Evolutionary conservation across 2,113 vertebrate species (phyloP).

Genomic region (Cacatua alba): DNA sequence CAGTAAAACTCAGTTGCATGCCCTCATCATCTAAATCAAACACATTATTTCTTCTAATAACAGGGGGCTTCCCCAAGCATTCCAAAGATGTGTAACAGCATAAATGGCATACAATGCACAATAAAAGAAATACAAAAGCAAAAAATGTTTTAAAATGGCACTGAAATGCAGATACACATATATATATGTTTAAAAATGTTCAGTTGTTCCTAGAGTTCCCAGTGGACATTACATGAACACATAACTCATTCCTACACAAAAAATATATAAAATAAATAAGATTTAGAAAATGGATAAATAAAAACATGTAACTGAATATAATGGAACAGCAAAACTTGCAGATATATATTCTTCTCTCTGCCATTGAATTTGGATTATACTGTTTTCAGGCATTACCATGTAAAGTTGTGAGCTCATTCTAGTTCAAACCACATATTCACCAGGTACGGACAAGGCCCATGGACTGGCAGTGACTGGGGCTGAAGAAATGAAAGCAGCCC

Average conservation of each 20-base stretch:
- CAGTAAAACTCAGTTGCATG: neutral
- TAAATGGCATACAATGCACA: neutral
- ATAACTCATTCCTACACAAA: neutral
- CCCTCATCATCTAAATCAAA: neutral
- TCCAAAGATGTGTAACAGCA: neutral
- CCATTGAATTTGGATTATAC: neutral
- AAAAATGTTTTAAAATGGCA: neutral
- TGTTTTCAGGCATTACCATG: neutral
- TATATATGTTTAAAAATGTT: neutral
- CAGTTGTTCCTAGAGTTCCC: neutral
- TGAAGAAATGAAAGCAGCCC: neutral
- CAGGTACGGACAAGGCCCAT: neutral
- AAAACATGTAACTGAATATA: neutral
- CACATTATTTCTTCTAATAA: neutral
- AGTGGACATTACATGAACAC: neutral
- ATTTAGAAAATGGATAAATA: neutral
- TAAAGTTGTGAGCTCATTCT: neutral
- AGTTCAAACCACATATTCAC: neutral
- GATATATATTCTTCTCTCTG: neutral
- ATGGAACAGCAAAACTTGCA: accelerated
- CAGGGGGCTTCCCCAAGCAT: accelerated
- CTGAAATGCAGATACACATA: neutral
- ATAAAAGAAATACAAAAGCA: neutral
- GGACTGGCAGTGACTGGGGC: neutral
- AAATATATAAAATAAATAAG: neutral